phyloP scores from a whole-genome alignment of 2,797 vertebrate genomes.

The Falco novaeseelandiae region DNA sequence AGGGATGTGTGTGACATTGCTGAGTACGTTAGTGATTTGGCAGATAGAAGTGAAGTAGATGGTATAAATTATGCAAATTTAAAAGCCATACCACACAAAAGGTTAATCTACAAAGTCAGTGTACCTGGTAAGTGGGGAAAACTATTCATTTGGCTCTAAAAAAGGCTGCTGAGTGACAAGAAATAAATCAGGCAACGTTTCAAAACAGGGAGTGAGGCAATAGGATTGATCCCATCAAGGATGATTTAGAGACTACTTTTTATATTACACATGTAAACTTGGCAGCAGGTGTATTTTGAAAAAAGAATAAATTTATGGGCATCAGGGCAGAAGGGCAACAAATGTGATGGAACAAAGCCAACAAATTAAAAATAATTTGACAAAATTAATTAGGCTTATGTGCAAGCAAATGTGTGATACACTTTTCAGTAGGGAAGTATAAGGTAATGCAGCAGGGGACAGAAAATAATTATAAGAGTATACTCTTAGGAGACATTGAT shows the following conservation, averaged over 20 bases:
- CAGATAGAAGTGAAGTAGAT: background rate
- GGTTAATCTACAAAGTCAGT: constrained; percentile 27
- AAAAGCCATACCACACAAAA: background rate
- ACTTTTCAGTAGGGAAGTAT: constrained; percentile 20
- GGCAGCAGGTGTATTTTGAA: constrained; percentile 18
- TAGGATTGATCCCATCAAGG: background rate
- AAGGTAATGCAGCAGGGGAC: constrained; percentile 42
- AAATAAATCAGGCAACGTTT: background rate
- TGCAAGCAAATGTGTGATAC: constrained; percentile 28
- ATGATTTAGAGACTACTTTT: constrained; percentile 24
- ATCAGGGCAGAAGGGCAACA: constrained; percentile 4
- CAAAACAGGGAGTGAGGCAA: background rate
- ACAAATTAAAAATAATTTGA: constrained; percentile 67
- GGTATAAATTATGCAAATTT: constrained; percentile 40
- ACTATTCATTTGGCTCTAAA: background rate
- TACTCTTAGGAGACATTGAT: background rate
- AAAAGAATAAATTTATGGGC: constrained; percentile 18
- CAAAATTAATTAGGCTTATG: constrained; percentile 69
- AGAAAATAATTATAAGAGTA: constrained; percentile 16
- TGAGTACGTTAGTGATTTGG: background rate
- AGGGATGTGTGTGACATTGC: background rate
- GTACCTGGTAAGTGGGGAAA: background rate
- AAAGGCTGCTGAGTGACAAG: background rate
- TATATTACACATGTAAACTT: constrained; percentile 18
- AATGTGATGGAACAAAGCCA: constrained; percentile 56